phyloP scores from a whole-genome alignment of 1,140 invertebrate genomes.

The Drosophila ficusphila region DNA sequence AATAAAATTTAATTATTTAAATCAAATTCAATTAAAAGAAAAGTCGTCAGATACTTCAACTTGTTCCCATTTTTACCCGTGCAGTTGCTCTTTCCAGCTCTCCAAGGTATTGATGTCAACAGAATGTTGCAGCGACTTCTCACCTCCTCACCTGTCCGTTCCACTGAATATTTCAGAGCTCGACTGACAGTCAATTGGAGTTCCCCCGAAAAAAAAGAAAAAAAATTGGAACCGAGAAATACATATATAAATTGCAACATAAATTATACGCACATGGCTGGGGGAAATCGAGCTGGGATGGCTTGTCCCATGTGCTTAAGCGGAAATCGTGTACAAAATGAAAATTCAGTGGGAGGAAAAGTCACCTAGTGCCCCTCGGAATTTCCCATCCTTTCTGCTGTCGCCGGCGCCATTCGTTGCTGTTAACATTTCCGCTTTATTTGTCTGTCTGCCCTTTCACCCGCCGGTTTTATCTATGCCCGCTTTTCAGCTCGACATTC shows the following conservation, averaged over 20 bases:
- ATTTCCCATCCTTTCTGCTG: slow-evolving; percentile 20
- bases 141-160: slow-evolving; percentile 12
- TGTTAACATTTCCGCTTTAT: slow-evolving; percentile 82
- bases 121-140: slow-evolving; percentile 43
- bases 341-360: slow-evolving; percentile 14
- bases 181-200: slow-evolving; percentile 64
- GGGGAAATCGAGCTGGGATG: slow-evolving; percentile 14
- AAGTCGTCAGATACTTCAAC: too few relatives aligned
- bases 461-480: slow-evolving; percentile 21
- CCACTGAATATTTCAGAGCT: slow-evolving; percentile 8
- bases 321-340: slow-evolving; percentile 77
- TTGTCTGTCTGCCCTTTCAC: slow-evolving; percentile 67
- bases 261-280: slow-evolving; percentile 64
- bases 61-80: not conserved
- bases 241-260: slow-evolving; percentile 73
- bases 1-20: too few relatives aligned
- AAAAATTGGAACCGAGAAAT: slow-evolving; percentile 36
- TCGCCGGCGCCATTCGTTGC: slow-evolving; percentile 74
- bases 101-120: slow-evolving; percentile 74
- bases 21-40: too few relatives aligned
- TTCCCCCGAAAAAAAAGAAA: not conserved
- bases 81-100: slow-evolving; percentile 21
- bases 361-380: not conserved
- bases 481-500: slow-evolving; percentile 8
- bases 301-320: slow-evolving; percentile 56